phyloP scores from a whole-genome alignment of 1,140 invertebrate genomes.

The Sitophilus oryzae region DNA sequence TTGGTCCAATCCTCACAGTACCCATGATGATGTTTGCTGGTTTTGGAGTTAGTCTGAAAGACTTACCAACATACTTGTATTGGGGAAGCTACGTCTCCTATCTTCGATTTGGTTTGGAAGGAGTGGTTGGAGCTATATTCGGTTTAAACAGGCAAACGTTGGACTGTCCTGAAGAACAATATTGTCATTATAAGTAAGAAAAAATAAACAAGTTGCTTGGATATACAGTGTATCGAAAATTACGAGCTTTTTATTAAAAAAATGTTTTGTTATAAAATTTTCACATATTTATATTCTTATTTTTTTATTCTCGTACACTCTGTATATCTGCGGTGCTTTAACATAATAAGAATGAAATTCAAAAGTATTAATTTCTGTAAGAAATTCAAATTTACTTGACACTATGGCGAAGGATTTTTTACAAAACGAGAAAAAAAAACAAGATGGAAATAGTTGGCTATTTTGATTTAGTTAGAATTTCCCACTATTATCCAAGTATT shows the following conservation, averaged over 20 bases:
- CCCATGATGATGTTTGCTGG: constrained; percentile 86
- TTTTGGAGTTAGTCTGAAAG: constrained; percentile 69
- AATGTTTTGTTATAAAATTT: too few species aligned
- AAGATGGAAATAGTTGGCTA: too few species aligned
- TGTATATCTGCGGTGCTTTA: too few species aligned
- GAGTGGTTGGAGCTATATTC: constrained; percentile 75
- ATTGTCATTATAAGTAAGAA: constrained; percentile 68
- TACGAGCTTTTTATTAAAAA: too few species aligned
- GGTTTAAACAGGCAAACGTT: constrained; percentile 62
- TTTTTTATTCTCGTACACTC: too few species aligned
- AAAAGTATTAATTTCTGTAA: neutral
- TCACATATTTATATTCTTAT: too few species aligned
- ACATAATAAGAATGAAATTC: neutral
- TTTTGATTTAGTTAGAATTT: too few species aligned
- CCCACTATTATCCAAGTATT: too few species aligned
- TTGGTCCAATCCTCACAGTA: constrained; percentile 70
- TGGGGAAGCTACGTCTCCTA: constrained; percentile 88
- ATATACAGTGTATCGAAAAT: too few species aligned
- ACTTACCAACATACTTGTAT: constrained; percentile 72
- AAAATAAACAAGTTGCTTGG: too few species aligned
- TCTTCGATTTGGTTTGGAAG: constrained; percentile 82
- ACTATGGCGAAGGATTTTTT: too few species aligned
- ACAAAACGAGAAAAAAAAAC: too few species aligned
- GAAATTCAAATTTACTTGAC: neutral
- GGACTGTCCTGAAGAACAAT: constrained; percentile 55